Base-by-base conservation (phyloP, 2,888 invertebrate genomes). In the Eupeodes luniger region DNA sequence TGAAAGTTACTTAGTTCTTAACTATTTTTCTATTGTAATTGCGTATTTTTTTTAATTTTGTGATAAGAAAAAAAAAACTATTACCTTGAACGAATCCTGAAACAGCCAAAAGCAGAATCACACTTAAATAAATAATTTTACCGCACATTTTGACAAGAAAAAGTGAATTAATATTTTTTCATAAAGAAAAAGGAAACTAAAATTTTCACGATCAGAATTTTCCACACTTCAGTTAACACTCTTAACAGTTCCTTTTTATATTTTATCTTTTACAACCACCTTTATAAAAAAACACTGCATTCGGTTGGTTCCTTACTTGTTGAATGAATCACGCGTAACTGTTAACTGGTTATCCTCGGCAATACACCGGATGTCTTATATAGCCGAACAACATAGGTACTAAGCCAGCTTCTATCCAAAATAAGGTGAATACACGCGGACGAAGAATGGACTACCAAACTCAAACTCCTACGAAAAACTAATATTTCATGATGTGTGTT, bases 341-440 rank as follows among this genome's bases (percentile, higher is more conserved):
- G 81, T 84, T 81, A 85, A 88, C 88, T 88, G 88, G 84, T 81
- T 88, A 81, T 88, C 84, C 88, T 85, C 81, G 69, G 75, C 81
- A 64, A 81, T 81, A 34, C 49, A 77, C 70, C 69, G 81, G 78
- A 78, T 80, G 78, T 81, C 88, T 88, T 88, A 88, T 88, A 88
- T 88, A 85, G 47, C 27, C 27, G 81, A 70, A 36, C 64, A 55
- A 19, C 74, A 66, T 64, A 49, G 27, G 3, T 27, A 27, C 27
- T 27, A 27, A 27, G 51, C 49, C 72, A 67, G 59, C 16, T 61
- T 72, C 66, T 70, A 44, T 67, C 62, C 44, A 44, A 76, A 85
- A 72, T 27, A 57, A 76, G 77, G 76, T 77, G 51, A 66, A 69
- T 78, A 61, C 66, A 76, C 70, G 75, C 70, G 57, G 47, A 67